phyloP scores from a whole-genome alignment of 2,888 invertebrate genomes.

The Nycteola revayana region DNA sequence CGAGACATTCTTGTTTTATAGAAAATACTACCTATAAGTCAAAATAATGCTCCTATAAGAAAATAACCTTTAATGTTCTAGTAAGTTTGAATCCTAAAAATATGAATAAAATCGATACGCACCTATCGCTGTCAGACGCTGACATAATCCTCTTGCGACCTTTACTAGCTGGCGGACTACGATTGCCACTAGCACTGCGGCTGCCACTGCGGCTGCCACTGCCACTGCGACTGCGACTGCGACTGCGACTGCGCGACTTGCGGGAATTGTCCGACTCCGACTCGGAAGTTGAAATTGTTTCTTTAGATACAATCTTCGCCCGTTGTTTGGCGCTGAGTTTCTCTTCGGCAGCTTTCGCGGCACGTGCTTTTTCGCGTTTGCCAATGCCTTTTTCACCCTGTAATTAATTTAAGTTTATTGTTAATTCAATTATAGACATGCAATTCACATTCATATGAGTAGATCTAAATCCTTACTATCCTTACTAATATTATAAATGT shows the following conservation, averaged over 20 bases:
- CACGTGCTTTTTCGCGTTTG: conserved; percentile 60
- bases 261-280: conserved; percentile 84
- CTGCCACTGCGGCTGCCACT: conserved; percentile 59
- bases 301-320: conserved; percentile 95
- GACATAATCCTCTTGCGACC: conserved; percentile 83
- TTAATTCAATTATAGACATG: too few species aligned
- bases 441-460: too few species aligned
- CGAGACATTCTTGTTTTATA: too few species aligned
- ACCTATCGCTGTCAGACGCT: conserved; percentile 82
- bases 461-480: too few species aligned
- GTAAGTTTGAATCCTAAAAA: too few species aligned
- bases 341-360: conserved; percentile 76
- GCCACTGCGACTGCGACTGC: conserved; percentile 48
- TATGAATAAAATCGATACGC: too few species aligned
- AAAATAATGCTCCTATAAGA: too few species aligned
- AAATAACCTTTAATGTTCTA: too few species aligned
- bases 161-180: conserved; percentile 68
- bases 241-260: conserved; percentile 53
- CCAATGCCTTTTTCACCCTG: conserved; percentile 71
- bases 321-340: conserved; percentile 92
- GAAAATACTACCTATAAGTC: too few species aligned
- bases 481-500: too few species aligned
- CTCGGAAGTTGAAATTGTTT: conserved; percentile 95
- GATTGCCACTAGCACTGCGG: conserved; percentile 57
- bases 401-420: too few species aligned